Percentiles rank a stretch among this genome's conserved stretches.
Conservation (phyloP, 2,797 vertebrate species). For the Anguilla obscura region DNA sequence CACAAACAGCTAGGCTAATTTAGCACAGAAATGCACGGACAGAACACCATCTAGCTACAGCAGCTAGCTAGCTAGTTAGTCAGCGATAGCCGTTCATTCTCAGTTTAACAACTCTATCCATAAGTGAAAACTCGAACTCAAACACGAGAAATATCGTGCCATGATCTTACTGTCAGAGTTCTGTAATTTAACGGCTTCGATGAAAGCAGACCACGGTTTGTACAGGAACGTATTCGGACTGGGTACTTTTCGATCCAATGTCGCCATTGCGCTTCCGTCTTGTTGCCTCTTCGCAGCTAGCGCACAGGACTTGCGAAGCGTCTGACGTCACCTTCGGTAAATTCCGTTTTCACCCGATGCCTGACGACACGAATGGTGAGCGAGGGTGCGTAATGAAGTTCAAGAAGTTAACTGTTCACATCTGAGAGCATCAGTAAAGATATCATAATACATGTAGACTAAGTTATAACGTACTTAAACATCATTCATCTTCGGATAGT, state of each 20-base stretch:
- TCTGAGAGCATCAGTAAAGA: not conserved
- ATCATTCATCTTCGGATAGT: not conserved
- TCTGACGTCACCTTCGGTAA: conserved; percentile 83
- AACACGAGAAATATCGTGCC: conserved; percentile 56
- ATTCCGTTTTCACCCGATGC: conserved; percentile 30
- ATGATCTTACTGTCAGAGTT: conserved; percentile 88
- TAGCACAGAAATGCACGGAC: not conserved
- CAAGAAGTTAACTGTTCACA: not conserved
- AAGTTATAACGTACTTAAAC: not conserved
- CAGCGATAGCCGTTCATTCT: conserved; percentile 72
- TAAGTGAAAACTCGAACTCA: conserved; percentile 69
- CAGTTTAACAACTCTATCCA: conserved; percentile 76
- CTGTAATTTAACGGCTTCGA: conserved; percentile 82
- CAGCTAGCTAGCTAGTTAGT: conserved; percentile 55
- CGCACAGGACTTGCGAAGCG: conserved; percentile 79
- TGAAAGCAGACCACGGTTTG: conserved; percentile 89
- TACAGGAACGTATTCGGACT: conserved; percentile 88
- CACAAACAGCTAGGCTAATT: not conserved
- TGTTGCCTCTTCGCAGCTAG: conserved; percentile 67
- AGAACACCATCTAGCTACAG: not conserved
- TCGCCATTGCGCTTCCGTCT: conserved; percentile 99
- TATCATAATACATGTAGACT: not conserved
- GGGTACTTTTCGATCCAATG: conserved; percentile 91
- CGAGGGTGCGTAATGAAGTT: not conserved
- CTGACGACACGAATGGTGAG: not conserved